Evolutionary conservation across 2,888 invertebrate genomes (phyloP), one percentile per base, ranked within the genome.

Genomic region (Cacoxenus indagator): DNA sequence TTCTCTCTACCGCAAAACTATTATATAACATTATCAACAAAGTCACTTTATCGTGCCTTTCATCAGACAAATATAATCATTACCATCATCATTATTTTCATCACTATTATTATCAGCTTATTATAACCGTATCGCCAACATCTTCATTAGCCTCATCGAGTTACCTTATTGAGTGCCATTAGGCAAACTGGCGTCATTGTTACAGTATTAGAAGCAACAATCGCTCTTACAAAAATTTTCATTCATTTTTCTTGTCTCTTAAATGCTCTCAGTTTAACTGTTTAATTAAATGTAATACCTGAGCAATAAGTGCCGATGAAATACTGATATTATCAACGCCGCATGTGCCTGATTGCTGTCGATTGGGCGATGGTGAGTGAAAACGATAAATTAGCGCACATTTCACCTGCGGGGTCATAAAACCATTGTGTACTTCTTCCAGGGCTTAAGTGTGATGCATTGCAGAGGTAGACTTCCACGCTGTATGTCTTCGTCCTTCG

Each of bases 121-220:
- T 17, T 8, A 22, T 8, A 48, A 17, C 48, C 11, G 3, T 22
- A 51, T 51, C 51, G 22, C 2, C 24, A 51, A 6, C 51, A 51
- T 51, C 22, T 5, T 22, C 51, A 22, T 19, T 9, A 4, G 6
- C 59, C 19, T 59, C 5, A 22, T 37, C 61, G 22, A 55, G 55
- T n/a, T 22, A 51, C 24, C 14, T 55, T 55, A 57, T 62, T 62
- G 61, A 62, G 43, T 62, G 61, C 4, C 61, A 62, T 62, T 62
- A 62, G 61, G 59, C 59, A 29, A 31, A n/a, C 26, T 62, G 61
- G 61, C 45, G 61, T 43, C 61, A 19, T 8, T 14, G 22, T 19
- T 37, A n/a, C n/a, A n/a, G n/a, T n/a, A n/a, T n/a, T n/a, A n/a
- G n/a, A n/a, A n/a, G n/a, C n/a, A n/a, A n/a, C n/a, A n/a, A n/a